A percentile compares a stretch with the other conserved stretches of the same genome.
Evolutionary conservation across 2,888 invertebrate genomes (phyloP).

Genomic region (Drosophila austrosaltans): DNA sequence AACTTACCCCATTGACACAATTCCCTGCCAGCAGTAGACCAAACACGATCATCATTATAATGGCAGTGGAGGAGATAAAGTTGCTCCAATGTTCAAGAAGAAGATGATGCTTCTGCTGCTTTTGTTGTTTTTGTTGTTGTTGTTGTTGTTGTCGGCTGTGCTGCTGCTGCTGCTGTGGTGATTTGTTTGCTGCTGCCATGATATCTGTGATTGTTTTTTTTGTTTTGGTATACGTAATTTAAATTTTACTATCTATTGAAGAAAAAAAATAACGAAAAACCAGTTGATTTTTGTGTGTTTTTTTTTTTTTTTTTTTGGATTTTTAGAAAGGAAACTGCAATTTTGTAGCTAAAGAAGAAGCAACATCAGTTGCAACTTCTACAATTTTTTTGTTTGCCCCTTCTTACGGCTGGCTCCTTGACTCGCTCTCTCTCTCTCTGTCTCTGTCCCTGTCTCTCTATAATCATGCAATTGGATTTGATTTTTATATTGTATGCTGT

Average conservation of each 20-base stretch:
- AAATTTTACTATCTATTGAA: conserved; percentile 62
- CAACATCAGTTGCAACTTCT: conserved; percentile 6
- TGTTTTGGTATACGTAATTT: conserved; percentile 67
- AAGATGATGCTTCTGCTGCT: conserved; percentile 30
- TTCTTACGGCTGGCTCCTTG: conserved; percentile 14
- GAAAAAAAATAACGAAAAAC: conserved; percentile 44
- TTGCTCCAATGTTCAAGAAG: conserved; percentile 31
- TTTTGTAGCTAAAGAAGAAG: conserved; percentile 13
- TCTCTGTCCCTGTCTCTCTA: not conserved
- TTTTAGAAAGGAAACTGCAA: conserved; percentile 71
- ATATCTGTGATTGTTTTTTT: conserved; percentile 65
- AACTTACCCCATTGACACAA: conserved; percentile 84
- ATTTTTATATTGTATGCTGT: conserved; percentile 4
- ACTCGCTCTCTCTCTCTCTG: not conserved
- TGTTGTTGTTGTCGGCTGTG: conserved; percentile 32
- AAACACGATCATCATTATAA: conserved; percentile 69
- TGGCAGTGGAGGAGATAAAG: conserved; percentile 55
- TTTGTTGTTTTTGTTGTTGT: conserved; percentile 55
- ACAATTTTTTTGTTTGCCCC: not conserved
- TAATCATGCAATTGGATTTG: conserved; percentile 61
- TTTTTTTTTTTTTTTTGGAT: not conserved
- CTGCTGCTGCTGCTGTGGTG: conserved; percentile 42
- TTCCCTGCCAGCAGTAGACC: conserved; percentile 81
- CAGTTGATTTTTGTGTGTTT: conserved; percentile 47
- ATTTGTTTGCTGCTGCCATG: conserved; percentile 72